Percentiles rank a stretch among this genome's conserved stretches.
Conservation (phyloP, 2,113 vertebrate genomes). For the Xyliphius kryptos region DNA sequence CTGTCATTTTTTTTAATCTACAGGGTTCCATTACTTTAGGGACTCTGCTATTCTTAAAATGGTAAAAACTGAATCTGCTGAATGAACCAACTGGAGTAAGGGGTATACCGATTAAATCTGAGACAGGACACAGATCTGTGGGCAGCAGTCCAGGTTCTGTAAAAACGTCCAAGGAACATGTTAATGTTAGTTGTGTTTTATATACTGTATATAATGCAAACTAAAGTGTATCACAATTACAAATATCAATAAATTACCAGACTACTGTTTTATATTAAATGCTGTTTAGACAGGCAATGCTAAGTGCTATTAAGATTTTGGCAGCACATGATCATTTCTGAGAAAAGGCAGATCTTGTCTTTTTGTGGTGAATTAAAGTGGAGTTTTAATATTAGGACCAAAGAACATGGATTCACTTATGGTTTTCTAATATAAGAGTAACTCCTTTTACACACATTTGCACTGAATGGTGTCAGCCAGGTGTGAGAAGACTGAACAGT, state of each 20-base stretch:
- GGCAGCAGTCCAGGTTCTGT: slow-evolving; percentile 17
- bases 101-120: background rate
- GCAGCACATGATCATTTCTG: slow-evolving; percentile 7
- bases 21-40: too few relatives aligned
- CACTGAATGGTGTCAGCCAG: too few relatives aligned
- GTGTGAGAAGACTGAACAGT: too few relatives aligned
- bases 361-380: background rate
- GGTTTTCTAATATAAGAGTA: too few relatives aligned
- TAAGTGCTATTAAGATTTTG: slow-evolving; percentile 2
- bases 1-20: too few relatives aligned
- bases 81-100: too few relatives aligned
- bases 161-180: slow-evolving; percentile 15
- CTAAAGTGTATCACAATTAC: slow-evolving; percentile 8
- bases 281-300: background rate
- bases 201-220: background rate
- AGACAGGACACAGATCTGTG: background rate
- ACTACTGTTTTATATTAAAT: background rate
- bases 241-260: slow-evolving; percentile 15
- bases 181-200: slow-evolving; percentile 22
- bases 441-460: too few relatives aligned
- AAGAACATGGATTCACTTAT: too few relatives aligned
- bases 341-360: slow-evolving; percentile 1
- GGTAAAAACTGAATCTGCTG: too few relatives aligned
- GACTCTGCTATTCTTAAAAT: too few relatives aligned
- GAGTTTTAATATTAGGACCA: too few relatives aligned